Evolutionary conservation across 2,888 invertebrate species (phyloP), one percentile per base, ranked within the genome.

Genomic region (Venustoraphidia nigricollis): DNA sequence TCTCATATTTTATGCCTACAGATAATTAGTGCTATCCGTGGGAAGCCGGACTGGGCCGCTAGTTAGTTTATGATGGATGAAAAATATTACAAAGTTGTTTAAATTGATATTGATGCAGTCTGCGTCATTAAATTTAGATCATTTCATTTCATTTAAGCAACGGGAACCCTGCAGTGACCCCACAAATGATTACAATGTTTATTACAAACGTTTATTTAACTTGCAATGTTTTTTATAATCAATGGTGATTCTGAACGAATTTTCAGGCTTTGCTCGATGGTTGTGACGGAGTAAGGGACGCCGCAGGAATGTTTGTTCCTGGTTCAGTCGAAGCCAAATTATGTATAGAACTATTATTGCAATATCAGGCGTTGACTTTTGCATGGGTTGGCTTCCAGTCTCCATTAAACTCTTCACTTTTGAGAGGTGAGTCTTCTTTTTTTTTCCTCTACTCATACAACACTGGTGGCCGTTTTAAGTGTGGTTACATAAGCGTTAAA

Each of bases 211-310:
- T n/a, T n/a, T n/a, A n/a, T n/a, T n/a, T n/a, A n/a, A n/a, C n/a
- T n/a, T n/a, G n/a, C n/a, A n/a, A n/a, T n/a, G 6, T 27, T 27
- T 27, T 27, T 27, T 27, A 27, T 27, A 27, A 27, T 27, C 27
- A 27, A 27, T 6, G 27, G 6, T 27, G 27, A 6, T 27, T 6
- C 5, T 27, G 27, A 27, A 27, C 27, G 27, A 27, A 27, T 36
- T 47, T 36, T 35, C 10, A 68, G 60, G 60, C 63, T 17, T 58
- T 73, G 51, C 57, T 77, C 10, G 66, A 66, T 38, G 64, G 66
- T 36, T 72, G 72, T 48, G 75, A 79, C 54, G 73, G 73, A 6
- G 58, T 74, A 38, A 58, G 73, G 46, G 79, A 81, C 59, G 69
- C 73, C 38, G 67, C 72, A 11, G 72, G 72, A 50, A 66, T 77